Percentiles rank a stretch among this genome's conserved stretches.
Conservation (phyloP, 2,797 vertebrate genomes). For the Loris lydekkerianus region DNA sequence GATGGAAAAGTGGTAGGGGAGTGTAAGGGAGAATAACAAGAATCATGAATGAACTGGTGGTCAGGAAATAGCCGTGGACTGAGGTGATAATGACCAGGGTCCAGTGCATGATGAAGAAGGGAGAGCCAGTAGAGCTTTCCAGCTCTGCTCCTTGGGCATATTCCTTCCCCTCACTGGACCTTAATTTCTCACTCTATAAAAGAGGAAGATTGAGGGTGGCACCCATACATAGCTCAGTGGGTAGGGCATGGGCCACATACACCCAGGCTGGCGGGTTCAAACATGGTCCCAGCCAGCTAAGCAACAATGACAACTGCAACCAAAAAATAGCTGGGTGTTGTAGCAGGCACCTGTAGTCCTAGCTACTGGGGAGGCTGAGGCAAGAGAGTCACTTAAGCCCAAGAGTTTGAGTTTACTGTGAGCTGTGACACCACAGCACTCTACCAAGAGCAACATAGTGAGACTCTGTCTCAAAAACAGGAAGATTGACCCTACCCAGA, state of each 20-base stretch:
- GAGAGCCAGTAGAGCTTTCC: background rate
- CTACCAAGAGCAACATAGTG: too few species aligned
- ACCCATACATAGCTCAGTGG: background rate
- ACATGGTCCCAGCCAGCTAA: too few species aligned
- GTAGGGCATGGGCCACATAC: too few species aligned
- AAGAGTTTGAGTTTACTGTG: too few species aligned
- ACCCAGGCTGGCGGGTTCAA: too few species aligned
- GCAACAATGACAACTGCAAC: too few species aligned
- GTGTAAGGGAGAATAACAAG: background rate
- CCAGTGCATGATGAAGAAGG: background rate
- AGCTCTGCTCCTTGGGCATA: background rate
- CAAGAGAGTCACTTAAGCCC: too few species aligned
- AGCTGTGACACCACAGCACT: too few species aligned
- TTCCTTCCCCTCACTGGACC: background rate
- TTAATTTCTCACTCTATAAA: conserved; percentile 14
- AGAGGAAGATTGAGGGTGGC: background rate
- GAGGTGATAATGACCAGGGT: background rate
- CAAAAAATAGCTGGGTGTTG: too few species aligned
- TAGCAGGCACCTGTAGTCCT: too few species aligned
- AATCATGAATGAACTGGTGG: background rate
- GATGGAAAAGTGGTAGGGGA: background rate
- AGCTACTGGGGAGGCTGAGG: too few species aligned
- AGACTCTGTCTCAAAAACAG: background rate
- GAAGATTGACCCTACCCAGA: background rate
- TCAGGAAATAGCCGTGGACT: background rate